phyloP scores from a whole-genome alignment of 2,113 vertebrate species.

The Hucho hucho region DNA sequence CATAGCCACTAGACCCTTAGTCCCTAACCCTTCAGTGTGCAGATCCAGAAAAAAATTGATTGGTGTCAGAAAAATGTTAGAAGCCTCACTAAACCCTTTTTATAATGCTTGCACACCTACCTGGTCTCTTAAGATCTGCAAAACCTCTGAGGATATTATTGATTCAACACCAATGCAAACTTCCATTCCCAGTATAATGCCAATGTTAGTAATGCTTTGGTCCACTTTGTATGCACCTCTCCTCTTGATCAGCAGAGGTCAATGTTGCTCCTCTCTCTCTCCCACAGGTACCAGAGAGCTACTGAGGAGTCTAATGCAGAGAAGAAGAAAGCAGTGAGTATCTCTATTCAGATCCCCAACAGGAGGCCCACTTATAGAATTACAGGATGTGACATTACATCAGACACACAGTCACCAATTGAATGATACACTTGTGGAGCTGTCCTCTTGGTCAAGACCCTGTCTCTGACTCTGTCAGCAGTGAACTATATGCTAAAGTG shows the following conservation, averaged over 20 bases:
- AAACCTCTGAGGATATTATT: too few relatives aligned
- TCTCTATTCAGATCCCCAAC: background rate
- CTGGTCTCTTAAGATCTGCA: too few relatives aligned
- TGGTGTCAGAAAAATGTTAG: too few relatives aligned
- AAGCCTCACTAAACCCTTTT: too few relatives aligned
- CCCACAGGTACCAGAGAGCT: slow-evolving; percentile 73
- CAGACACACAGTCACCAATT: background rate
- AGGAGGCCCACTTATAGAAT: background rate
- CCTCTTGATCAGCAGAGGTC: slow-evolving; percentile 50
- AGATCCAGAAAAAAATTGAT: too few relatives aligned
- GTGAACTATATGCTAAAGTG: background rate
- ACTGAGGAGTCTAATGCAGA: slow-evolving; percentile 70
- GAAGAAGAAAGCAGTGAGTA: slow-evolving; percentile 72
- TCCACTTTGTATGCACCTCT: background rate
- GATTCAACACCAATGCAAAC: too few relatives aligned
- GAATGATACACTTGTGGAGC: background rate
- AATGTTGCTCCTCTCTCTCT: slow-evolving; percentile 41
- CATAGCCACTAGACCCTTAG: too few relatives aligned
- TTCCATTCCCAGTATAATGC: background rate
- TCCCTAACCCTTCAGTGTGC: too few relatives aligned
- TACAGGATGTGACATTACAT: background rate
- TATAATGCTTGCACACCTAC: too few relatives aligned
- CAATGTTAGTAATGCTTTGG: slow-evolving; percentile 36
- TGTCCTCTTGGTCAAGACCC: background rate
- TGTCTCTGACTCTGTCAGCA: background rate